Conservation (phyloP, 2,888 invertebrate species). For the Hemicrepidius hirtus region DNA sequence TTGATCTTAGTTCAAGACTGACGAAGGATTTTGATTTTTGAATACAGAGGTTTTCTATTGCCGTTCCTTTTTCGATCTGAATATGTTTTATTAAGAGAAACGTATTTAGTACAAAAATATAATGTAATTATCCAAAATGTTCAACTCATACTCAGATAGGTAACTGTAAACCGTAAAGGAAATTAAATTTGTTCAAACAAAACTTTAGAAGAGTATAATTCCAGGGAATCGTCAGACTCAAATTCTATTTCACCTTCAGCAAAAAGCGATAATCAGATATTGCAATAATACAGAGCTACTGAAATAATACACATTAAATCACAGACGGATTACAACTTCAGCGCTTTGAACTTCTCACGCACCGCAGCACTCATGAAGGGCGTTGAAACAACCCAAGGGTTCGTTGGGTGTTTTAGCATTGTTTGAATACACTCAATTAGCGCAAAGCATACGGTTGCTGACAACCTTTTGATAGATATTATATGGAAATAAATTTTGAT, state of each 20-base stretch:
- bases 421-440: slow-evolving; percentile 72
- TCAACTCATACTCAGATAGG: background rate
- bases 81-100: too few relatives aligned
- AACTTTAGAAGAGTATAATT: slow-evolving; percentile 1
- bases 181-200: background rate
- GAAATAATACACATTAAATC: slow-evolving; percentile 72
- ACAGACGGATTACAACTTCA: slow-evolving; percentile 68
- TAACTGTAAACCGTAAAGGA: background rate
- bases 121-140: too few relatives aligned
- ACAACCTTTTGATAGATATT: slow-evolving; percentile 53
- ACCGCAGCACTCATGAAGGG: slow-evolving; percentile 65
- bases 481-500: slow-evolving; percentile 51
- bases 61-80: too few relatives aligned
- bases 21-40: too few relatives aligned
- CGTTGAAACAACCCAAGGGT: slow-evolving; percentile 66
- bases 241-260: slow-evolving; percentile 33
- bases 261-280: slow-evolving; percentile 69
- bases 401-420: slow-evolving; percentile 64
- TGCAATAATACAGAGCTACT: slow-evolving; percentile 65
- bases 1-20: too few relatives aligned
- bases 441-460: slow-evolving; percentile 58
- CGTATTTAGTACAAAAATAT: too few relatives aligned
- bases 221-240: slow-evolving; percentile 1
- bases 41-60: too few relatives aligned
- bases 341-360: slow-evolving; percentile 71